phyloP scores from a whole-genome alignment of 2,113 vertebrate species.

The Rhodinocichla rosea region DNA sequence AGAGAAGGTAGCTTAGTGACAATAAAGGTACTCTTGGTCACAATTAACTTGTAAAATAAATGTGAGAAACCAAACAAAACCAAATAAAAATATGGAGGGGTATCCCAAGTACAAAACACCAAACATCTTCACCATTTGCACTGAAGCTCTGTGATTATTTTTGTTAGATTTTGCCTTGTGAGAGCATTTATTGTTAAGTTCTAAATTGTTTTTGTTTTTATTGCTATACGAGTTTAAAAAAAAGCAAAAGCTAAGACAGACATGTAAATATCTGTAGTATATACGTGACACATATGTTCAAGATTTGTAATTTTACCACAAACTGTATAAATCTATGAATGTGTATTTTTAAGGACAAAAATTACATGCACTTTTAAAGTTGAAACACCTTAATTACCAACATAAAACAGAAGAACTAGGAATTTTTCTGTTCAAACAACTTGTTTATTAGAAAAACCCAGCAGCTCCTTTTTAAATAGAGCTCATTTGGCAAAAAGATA shows the following conservation, averaged over 20 bases:
- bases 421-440: neutral
- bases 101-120: neutral
- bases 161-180: neutral
- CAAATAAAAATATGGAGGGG: neutral
- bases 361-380: neutral
- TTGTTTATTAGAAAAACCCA: neutral
- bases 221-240: neutral
- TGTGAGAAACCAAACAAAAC: neutral
- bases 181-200: neutral
- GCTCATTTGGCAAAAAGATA: neutral
- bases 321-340: neutral
- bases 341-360: neutral
- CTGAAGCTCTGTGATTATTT: neutral
- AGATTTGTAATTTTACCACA: neutral
- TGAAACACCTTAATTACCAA: neutral
- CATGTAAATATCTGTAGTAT: neutral
- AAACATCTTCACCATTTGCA: neutral
- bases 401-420: neutral
- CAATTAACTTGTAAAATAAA: constrained; percentile 33
- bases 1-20: constrained; percentile 15
- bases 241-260: neutral
- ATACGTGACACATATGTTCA: accelerated
- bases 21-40: neutral
- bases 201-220: neutral
- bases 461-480: neutral